Evolutionary conservation across 2,888 invertebrate genomes (phyloP).

Genomic region (Strigamia maritima): DNA sequence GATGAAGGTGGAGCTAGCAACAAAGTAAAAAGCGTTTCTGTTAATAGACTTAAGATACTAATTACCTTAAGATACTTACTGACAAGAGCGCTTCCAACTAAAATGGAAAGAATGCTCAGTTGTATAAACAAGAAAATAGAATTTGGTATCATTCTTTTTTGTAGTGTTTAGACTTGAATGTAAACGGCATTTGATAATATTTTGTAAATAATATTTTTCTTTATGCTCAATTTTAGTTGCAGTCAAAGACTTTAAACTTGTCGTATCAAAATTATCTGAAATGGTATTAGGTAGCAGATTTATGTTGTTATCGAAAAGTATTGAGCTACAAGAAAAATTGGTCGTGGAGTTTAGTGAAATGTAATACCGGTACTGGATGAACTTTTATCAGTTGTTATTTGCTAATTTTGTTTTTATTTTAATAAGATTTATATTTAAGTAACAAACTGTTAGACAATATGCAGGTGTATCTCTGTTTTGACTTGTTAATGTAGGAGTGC

Average conservation of each 20-base stretch:
- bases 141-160: background rate
- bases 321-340: background rate
- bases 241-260: background rate
- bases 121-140: background rate
- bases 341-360: background rate
- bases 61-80: background rate
- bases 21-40: background rate
- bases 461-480: no score
- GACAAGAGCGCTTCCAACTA: background rate
- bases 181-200: no score
- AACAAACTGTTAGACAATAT: no score
- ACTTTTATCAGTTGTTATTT: background rate
- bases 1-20: conserved; percentile 66
- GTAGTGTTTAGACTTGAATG: background rate
- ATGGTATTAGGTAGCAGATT: background rate
- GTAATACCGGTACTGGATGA: no score
- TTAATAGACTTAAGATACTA: no score
- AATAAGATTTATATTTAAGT: background rate
- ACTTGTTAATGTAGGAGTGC: no score
- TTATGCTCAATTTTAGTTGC: background rate
- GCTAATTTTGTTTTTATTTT: background rate
- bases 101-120: background rate
- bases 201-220: no score
- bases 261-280: background rate
- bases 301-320: background rate